Percentiles rank a stretch among this genome's conserved stretches.
These are phyloP conservation scores for Amphipoea oculea DNA, from an alignment of 2,888 invertebrate genomes.

Conservation along the genomic window DNA sequence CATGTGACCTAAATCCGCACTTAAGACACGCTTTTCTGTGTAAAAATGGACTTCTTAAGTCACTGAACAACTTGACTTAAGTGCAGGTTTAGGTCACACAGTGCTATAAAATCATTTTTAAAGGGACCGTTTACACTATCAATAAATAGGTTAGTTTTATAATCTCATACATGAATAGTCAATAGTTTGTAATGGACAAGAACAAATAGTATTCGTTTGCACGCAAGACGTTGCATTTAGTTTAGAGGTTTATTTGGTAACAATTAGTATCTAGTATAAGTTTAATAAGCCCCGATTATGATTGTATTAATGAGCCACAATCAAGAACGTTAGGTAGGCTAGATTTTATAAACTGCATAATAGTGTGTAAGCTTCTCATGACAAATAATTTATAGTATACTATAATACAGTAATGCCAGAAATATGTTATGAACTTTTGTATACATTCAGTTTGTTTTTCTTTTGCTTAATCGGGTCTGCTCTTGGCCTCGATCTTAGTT, in stretches of 20 bases:
- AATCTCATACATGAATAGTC: slow-evolving; percentile 45
- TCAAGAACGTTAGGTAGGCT: not conserved
- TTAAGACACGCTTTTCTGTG: not conserved
- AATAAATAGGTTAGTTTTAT: slow-evolving; percentile 28
- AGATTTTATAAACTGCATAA: not conserved
- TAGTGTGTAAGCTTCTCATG: slow-evolving; percentile 16
- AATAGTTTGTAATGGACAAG: slow-evolving; percentile 44
- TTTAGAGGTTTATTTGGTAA: slow-evolving; percentile 36
- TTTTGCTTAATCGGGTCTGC: not conserved
- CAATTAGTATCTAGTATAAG: slow-evolving; percentile 15
- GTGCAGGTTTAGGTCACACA: too few relatives aligned
- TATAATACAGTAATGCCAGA: not conserved
- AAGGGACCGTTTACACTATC: not conserved
- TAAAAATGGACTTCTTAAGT: not conserved
- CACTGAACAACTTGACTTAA: not conserved
- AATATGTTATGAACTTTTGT: slow-evolving; percentile 3
- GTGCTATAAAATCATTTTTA: not conserved
- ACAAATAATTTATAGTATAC: not conserved
- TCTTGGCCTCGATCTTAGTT: not conserved
- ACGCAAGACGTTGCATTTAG: slow-evolving; percentile 49
- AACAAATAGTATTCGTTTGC: slow-evolving; percentile 49
- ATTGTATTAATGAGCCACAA: slow-evolving; percentile 9
- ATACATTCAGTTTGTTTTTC: not conserved
- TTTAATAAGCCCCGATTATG: not conserved
- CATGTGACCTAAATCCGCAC: not conserved